Evolutionary conservation across 2,113 vertebrate species (phyloP).

Genomic region (Natator depressus): DNA sequence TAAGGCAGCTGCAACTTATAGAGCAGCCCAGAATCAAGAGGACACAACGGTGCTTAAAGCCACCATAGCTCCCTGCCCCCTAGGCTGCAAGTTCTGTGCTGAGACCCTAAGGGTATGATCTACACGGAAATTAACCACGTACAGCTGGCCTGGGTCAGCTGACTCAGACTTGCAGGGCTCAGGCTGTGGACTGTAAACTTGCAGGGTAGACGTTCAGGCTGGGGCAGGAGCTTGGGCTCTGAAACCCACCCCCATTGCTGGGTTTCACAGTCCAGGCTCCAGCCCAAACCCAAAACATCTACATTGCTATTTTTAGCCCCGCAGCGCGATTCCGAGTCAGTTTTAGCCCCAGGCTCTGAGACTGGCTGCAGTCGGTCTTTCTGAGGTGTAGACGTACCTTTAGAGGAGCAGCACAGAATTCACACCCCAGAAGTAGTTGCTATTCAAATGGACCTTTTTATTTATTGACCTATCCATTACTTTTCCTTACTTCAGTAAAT

Average conservation of each 20-base stretch:
- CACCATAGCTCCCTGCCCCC: background rate
- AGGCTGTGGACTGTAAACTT: background rate
- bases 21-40: background rate
- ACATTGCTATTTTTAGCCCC: background rate
- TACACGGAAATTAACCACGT: background rate
- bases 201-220: background rate
- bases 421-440: background rate
- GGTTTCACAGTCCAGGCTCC: background rate
- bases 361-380: background rate
- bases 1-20: background rate
- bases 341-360: background rate
- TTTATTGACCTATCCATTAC: background rate
- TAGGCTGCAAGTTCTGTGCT: background rate
- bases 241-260: background rate
- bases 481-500: conserved; percentile 36
- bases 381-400: background rate
- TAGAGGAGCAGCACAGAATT: conserved; percentile 2
- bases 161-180: no score
- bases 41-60: background rate
- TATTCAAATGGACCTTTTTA: background rate
- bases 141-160: background rate
- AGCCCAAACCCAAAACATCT: background rate
- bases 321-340: background rate
- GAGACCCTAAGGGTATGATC: background rate
- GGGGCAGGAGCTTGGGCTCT: background rate